Evolutionary conservation across 2,888 invertebrate genomes (phyloP).

Genomic region (Sarcophaga subvicina): DNA sequence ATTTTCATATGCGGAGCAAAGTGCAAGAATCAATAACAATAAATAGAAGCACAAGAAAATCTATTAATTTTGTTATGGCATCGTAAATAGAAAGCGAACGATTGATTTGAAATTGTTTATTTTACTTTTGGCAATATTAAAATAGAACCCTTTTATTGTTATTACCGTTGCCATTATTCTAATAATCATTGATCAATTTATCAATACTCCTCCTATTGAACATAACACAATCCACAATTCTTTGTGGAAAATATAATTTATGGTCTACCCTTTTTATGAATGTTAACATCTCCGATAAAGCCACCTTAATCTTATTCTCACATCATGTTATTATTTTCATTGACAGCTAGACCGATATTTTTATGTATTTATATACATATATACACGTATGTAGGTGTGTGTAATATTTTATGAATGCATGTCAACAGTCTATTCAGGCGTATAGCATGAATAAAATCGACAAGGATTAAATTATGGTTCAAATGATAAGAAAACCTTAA

Average conservation of each 20-base stretch:
- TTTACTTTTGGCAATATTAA: not conserved
- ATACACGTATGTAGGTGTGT: not conserved
- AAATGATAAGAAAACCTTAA: slow-evolving; percentile 23
- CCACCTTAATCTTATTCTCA: not conserved
- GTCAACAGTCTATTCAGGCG: slow-evolving; percentile 32
- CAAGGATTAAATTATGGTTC: slow-evolving; percentile 56
- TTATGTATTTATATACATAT: not conserved
- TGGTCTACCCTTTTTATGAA: slow-evolving; percentile 1
- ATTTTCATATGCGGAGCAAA: too few species aligned
- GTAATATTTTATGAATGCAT: not conserved
- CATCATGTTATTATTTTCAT: too few species aligned
- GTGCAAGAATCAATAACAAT: not conserved
- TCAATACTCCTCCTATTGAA: not conserved
- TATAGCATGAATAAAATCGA: slow-evolving; percentile 38
- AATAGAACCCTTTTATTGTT: not conserved
- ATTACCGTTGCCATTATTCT: not conserved
- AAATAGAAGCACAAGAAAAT: too few species aligned
- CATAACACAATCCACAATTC: not conserved
- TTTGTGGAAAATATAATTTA: slow-evolving; percentile 1
- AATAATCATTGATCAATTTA: not conserved
- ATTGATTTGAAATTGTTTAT: slow-evolving; percentile 17
- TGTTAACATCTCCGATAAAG: not conserved
- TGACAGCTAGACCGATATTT: too few species aligned
- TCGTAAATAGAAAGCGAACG: too few species aligned
- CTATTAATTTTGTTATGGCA: too few species aligned